phyloP scores from a whole-genome alignment of 1,140 invertebrate genomes.

The Procambarus virginalis region DNA sequence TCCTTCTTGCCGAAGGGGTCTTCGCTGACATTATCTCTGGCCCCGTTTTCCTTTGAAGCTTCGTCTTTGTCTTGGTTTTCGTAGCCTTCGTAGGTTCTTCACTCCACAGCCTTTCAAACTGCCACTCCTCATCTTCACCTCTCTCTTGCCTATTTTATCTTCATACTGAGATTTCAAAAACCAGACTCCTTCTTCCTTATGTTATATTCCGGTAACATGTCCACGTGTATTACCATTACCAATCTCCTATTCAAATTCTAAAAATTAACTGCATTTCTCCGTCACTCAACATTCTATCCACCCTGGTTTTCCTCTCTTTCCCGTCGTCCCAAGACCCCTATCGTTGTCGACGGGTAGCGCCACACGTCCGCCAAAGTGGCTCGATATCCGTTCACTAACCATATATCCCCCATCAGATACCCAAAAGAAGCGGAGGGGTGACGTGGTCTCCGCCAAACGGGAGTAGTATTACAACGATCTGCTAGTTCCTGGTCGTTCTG shows the following conservation, averaged over 20 bases:
- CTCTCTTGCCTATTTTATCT: neutral
- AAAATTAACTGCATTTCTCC: no score
- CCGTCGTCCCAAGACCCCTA: neutral
- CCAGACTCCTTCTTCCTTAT: no score
- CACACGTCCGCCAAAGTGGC: conserved; percentile 6
- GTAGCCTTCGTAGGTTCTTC: neutral
- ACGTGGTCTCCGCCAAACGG: conserved; percentile 6
- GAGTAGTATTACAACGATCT: conserved; percentile 22
- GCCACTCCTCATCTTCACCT: neutral
- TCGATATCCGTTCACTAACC: conserved; percentile 7
- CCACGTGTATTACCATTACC: no score
- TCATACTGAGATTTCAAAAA: neutral
- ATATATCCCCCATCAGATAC: conserved; percentile 21
- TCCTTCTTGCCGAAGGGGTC: neutral
- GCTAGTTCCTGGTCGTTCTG: conserved; percentile 8
- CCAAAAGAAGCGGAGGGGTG: conserved; percentile 20
- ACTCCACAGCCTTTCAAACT: neutral
- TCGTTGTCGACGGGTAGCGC: neutral
- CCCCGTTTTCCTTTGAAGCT: neutral
- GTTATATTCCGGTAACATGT: no score
- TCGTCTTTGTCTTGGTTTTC: neutral
- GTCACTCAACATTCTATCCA: neutral
- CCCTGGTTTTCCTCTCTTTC: neutral
- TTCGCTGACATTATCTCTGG: neutral
- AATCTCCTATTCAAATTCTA: no score